Evolutionary conservation across 1,140 invertebrate species (phyloP).

Genomic region (Daktulosphaira vitifoliae): DNA sequence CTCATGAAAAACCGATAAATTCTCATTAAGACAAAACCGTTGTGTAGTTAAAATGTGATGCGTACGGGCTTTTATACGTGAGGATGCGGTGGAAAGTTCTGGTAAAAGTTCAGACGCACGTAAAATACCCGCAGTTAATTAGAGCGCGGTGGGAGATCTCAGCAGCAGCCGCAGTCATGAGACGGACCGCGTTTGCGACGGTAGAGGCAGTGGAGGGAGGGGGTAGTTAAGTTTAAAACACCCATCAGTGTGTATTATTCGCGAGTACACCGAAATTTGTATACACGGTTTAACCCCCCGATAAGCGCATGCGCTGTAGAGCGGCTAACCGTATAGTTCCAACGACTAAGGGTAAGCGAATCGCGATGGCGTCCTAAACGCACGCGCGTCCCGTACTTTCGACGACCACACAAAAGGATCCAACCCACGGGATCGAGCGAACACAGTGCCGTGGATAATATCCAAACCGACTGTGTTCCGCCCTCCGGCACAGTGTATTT

Average conservation of each 20-base stretch:
- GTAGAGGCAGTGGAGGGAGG: neutral
- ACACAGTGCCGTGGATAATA: neutral
- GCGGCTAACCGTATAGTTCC: no score
- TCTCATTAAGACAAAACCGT: neutral
- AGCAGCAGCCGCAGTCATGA: neutral
- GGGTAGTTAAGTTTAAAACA: slow-evolving; percentile 28
- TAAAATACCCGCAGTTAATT: neutral
- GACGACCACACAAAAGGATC: neutral
- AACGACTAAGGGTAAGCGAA: slow-evolving; percentile 1
- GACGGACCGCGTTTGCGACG: neutral
- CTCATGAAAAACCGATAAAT: slow-evolving; percentile 2
- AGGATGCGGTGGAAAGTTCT: no score
- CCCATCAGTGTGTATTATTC: slow-evolving; percentile 28
- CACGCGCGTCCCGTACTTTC: slow-evolving; percentile 13
- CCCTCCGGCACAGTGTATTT: neutral
- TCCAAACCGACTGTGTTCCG: neutral
- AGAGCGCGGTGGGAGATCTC: no score
- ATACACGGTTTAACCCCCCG: slow-evolving; percentile 20
- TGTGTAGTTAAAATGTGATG: neutral
- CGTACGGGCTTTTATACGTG: neutral
- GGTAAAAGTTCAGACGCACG: slow-evolving; percentile 1
- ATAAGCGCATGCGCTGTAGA: slow-evolving; percentile 7
- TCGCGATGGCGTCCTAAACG: slow-evolving; percentile 3
- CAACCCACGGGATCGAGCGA: neutral
- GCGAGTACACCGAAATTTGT: slow-evolving; percentile 24